Evolutionary conservation across 1,140 invertebrate genomes (phyloP).

Genomic region (Heliconius congener): DNA sequence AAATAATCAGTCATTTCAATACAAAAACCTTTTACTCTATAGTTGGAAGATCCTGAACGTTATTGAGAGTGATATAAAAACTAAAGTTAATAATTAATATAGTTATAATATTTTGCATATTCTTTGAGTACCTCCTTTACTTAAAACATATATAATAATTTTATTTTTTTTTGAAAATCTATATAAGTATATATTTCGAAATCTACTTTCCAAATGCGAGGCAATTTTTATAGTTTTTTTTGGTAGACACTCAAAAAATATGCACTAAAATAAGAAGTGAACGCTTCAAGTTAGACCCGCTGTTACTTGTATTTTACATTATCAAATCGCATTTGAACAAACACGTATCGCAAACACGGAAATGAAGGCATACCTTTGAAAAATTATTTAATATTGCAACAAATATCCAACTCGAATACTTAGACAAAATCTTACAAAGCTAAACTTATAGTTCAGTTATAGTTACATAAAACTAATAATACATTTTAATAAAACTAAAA

Average conservation of each 20-base stretch:
- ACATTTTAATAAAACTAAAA: conserved; percentile 75
- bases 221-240: conserved; percentile 76
- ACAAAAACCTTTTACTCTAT: conserved; percentile 23
- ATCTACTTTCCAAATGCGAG: conserved; percentile 81
- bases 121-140: conserved; percentile 53
- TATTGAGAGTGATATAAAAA: conserved; percentile 9
- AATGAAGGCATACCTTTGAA: conserved; percentile 51
- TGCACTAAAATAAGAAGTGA: conserved; percentile 49
- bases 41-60: not conserved
- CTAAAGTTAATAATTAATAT: conserved; percentile 4
- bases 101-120: conserved; percentile 41
- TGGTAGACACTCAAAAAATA: conserved; percentile 59
- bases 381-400: conserved; percentile 63
- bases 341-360: conserved; percentile 42
- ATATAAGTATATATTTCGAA: conserved; percentile 76
- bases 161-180: conserved; percentile 74
- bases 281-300: conserved; percentile 60
- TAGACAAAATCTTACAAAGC: conserved; percentile 69
- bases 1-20: conserved; percentile 24
- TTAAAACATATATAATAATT: conserved; percentile 74
- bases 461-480: conserved; percentile 74
- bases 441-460: conserved; percentile 69
- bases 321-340: conserved; percentile 51
- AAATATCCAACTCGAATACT: conserved; percentile 73
- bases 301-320: conserved; percentile 68